These are phyloP conservation scores for Brachionus asplanchnoidis DNA, from an alignment of 1,140 invertebrate genomes.

Conservation along the genomic window DNA sequence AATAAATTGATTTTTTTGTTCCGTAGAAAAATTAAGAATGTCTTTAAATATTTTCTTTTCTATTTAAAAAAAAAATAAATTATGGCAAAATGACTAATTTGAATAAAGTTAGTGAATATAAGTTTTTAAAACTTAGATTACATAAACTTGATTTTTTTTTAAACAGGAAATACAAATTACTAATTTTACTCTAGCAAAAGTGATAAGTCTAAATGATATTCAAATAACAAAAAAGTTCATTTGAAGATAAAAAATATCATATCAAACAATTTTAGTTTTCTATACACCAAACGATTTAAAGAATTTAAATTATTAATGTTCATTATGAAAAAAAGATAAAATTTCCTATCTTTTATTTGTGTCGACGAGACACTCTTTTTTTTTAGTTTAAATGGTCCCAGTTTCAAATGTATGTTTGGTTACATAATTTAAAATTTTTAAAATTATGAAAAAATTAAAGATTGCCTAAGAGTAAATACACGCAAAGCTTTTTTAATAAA, in stretches of 20 bases:
- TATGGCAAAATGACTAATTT: not conserved
- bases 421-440: not conserved
- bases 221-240: not conserved
- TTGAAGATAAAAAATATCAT: not conserved
- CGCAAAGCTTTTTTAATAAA: not conserved
- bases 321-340: not conserved
- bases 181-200: not conserved
- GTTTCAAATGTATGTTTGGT: not conserved
- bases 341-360: not conserved
- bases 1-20: not conserved
- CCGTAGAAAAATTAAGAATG: not conserved
- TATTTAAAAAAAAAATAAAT: not conserved
- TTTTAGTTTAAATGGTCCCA: not conserved
- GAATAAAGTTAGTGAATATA: not conserved
- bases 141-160: not conserved
- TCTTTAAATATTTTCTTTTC: not conserved
- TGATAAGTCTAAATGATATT: not conserved
- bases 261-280: not conserved
- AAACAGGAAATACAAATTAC: not conserved
- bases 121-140: not conserved
- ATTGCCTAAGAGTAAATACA: not conserved
- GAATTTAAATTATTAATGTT: not conserved
- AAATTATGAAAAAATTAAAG: not conserved
- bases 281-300: not conserved
- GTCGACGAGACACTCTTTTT: not conserved